phyloP scores from a whole-genome alignment of 2,113 vertebrate species.

The Podocnemis expansa region DNA sequence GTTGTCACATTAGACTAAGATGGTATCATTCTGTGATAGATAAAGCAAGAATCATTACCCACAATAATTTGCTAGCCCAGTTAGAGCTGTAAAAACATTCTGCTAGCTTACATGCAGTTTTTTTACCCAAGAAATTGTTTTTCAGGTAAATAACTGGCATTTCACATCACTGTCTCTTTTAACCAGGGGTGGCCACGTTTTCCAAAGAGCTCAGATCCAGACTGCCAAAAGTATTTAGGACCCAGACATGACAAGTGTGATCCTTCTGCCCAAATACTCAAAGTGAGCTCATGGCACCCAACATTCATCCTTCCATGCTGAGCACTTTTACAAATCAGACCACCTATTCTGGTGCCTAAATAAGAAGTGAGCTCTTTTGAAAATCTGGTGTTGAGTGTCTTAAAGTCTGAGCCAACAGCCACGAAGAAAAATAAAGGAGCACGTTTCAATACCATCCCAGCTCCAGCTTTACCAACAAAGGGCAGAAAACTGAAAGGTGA shows the following conservation, averaged over 20 bases:
- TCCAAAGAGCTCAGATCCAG: background rate
- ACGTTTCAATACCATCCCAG: background rate
- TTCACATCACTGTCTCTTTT: background rate
- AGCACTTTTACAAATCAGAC: no score
- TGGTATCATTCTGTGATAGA: background rate
- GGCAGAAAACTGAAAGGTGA: constrained; percentile 23
- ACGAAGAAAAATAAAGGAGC: background rate
- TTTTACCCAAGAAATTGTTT: background rate
- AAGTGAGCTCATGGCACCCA: accelerated
- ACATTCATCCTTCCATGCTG: background rate
- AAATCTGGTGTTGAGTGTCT: background rate
- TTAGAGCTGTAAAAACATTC: background rate
- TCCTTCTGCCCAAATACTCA: background rate
- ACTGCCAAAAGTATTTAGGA: background rate
- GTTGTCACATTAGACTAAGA: background rate
- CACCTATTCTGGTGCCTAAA: background rate
- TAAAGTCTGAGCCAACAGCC: background rate
- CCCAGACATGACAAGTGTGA: background rate
- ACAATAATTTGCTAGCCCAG: background rate
- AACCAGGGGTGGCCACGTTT: background rate
- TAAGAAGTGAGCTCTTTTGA: background rate
- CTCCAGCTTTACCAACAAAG: constrained; percentile 38
- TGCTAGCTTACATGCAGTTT: accelerated
- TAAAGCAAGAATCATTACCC: background rate
- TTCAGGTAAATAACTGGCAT: background rate